Evolutionary conservation across 2,797 vertebrate species (phyloP).

Genomic region (Schizothorax lantsangensis): DNA sequence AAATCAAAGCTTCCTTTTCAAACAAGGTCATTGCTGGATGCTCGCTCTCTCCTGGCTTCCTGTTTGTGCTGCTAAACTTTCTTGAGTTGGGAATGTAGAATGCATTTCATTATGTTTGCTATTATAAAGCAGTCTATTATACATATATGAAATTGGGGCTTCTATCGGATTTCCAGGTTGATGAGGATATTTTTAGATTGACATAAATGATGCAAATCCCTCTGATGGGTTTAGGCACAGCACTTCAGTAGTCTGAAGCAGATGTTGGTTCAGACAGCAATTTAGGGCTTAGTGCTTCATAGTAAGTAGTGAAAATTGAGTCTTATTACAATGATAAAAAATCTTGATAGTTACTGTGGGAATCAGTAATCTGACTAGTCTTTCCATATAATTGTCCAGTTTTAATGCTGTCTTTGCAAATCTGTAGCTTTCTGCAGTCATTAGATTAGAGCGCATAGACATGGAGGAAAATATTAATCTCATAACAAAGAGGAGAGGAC

Average conservation of each 20-base stretch:
- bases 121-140: neutral
- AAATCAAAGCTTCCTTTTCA: neutral
- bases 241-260: constrained; percentile 24
- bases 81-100: neutral
- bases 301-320: constrained; percentile 16
- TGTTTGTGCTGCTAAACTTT: neutral
- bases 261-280: constrained; percentile 16
- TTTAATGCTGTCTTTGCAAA: constrained; percentile 15
- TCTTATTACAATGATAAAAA: constrained; percentile 1
- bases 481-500: constrained; percentile 43
- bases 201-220: constrained; percentile 34
- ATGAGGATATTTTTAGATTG: constrained; percentile 36
- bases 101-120: too few species aligned
- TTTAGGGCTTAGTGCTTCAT: constrained; percentile 23
- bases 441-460: constrained; percentile 43
- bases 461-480: constrained; percentile 47
- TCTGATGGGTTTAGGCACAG: constrained; percentile 37
- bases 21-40: neutral
- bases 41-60: neutral
- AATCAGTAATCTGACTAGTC: constrained; percentile 11
- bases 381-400: constrained; percentile 17
- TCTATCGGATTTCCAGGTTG: constrained; percentile 20
- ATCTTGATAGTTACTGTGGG: neutral
- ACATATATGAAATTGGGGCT: neutral
- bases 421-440: constrained; percentile 30